These are phyloP conservation scores for Melanotus villosus DNA, from an alignment of 2,888 invertebrate species.

Conservation along the genomic window DNA sequence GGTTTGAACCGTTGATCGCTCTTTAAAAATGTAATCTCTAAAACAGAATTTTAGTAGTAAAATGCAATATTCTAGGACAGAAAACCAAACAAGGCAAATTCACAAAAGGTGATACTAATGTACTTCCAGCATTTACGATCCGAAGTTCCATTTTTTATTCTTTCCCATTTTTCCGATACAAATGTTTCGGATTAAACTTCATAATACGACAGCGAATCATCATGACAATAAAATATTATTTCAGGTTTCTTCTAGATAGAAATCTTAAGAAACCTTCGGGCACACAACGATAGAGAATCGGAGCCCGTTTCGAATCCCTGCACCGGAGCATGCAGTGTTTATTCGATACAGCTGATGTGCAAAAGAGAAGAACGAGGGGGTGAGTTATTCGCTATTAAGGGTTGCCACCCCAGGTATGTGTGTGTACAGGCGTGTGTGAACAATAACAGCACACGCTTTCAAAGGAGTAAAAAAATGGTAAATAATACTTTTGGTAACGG, in stretches of 20 bases:
- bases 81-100: too few relatives aligned
- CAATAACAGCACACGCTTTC: conserved; percentile 64
- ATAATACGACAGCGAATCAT: conserved; percentile 58
- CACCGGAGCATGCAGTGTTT: conserved; percentile 54
- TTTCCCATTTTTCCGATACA: conserved; percentile 50
- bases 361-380: conserved; percentile 56
- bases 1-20: too few relatives aligned
- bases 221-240: conserved; percentile 64
- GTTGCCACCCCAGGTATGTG: conserved; percentile 52
- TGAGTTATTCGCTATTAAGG: conserved; percentile 54
- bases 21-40: too few relatives aligned
- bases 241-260: conserved; percentile 57
- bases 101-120: too few relatives aligned
- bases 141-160: conserved; percentile 31
- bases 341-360: conserved; percentile 65
- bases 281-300: conserved; percentile 50
- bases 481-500: conserved; percentile 61
- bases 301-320: conserved; percentile 50
- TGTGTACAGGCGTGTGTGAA: conserved; percentile 52
- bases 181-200: conserved; percentile 60
- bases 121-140: too few relatives aligned
- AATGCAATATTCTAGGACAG: too few relatives aligned
- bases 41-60: too few relatives aligned
- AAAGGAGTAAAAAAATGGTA: conserved; percentile 63
- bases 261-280: conserved; percentile 48